These are phyloP conservation scores for Heteromormyrus szaboi DNA, from an alignment of 2,797 vertebrate genomes.

Conservation along the genomic window DNA sequence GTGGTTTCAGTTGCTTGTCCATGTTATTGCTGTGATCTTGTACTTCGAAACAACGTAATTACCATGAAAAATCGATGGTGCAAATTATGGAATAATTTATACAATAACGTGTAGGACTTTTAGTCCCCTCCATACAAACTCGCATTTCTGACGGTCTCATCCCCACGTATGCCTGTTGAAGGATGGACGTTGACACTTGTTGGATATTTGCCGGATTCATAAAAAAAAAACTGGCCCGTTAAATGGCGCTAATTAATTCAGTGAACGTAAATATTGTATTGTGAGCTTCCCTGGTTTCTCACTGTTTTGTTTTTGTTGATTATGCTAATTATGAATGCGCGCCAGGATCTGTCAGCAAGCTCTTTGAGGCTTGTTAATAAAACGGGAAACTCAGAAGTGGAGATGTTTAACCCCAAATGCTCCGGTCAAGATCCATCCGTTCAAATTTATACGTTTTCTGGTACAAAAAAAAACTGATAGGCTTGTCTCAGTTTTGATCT, in stretches of 20 bases:
- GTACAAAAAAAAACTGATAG: neutral
- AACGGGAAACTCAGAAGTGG: neutral
- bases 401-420: neutral
- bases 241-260: neutral
- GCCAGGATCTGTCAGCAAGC: constrained; percentile 2
- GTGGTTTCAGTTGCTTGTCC: neutral
- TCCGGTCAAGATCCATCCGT: neutral
- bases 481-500: neutral
- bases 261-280: constrained; percentile 5
- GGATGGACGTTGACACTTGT: constrained; percentile 2
- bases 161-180: neutral
- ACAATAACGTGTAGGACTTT: neutral
- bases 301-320: constrained; percentile 7
- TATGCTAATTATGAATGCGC: neutral
- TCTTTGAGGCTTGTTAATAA: constrained; percentile 6
- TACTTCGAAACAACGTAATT: neutral
- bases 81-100: neutral
- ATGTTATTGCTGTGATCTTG: neutral
- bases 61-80: neutral
- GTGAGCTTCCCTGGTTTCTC: neutral
- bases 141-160: no score
- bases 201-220: neutral
- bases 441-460: neutral
- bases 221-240: neutral
- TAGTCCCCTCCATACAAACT: neutral